Percentiles rank a stretch among this genome's conserved stretches.
These are phyloP conservation scores for Procambarus clarkii DNA, from an alignment of 1,140 invertebrate species.

Conservation along the genomic window DNA sequence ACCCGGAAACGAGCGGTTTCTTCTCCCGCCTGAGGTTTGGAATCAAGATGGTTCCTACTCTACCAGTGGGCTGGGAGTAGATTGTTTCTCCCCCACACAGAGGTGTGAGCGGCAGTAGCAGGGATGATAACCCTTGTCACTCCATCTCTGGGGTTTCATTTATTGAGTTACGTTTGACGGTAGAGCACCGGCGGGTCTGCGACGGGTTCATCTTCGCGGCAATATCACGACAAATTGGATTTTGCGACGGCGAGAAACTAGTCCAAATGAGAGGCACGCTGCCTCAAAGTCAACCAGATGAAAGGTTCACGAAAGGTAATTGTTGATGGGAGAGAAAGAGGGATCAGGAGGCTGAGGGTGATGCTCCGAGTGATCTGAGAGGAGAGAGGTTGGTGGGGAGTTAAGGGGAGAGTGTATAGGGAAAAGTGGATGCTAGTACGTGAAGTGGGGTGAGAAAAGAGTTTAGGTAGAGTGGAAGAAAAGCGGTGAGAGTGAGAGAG, in stretches of 20 bases:
- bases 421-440: too few species aligned
- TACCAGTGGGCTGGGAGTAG: too few species aligned
- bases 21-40: too few species aligned
- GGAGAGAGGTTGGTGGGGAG: too few species aligned
- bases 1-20: too few species aligned
- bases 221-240: slow-evolving; percentile 11
- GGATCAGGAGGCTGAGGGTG: neutral
- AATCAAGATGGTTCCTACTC: too few species aligned
- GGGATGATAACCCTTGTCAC: neutral
- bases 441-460: too few species aligned
- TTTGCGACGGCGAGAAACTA: neutral
- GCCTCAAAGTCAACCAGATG: neutral
- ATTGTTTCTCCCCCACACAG: too few species aligned
- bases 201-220: neutral
- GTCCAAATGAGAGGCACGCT: neutral
- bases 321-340: neutral
- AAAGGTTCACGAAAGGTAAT: neutral
- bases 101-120: neutral
- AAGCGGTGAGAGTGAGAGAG: too few species aligned
- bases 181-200: neutral
- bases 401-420: too few species aligned
- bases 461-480: too few species aligned
- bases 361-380: too few species aligned
- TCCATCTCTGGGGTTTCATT: neutral
- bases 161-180: neutral